phyloP scores from a whole-genome alignment of 2,113 vertebrate species.

The Chlamydotis undulata region DNA sequence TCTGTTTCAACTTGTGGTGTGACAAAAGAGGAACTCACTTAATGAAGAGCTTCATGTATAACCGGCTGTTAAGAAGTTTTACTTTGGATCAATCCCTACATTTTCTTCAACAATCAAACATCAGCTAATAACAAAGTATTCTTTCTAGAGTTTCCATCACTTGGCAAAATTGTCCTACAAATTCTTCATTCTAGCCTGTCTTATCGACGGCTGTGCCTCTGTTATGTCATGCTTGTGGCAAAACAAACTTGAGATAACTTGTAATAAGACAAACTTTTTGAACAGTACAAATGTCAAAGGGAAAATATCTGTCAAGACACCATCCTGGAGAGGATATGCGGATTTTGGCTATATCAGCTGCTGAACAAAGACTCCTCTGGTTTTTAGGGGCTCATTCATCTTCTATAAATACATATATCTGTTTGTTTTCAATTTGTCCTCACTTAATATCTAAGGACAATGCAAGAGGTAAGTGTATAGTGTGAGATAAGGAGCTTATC shows the following conservation, averaged over 20 bases:
- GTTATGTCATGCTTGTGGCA: background rate
- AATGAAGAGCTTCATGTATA: background rate
- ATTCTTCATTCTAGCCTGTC: background rate
- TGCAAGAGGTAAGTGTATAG: background rate
- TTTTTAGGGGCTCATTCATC: background rate
- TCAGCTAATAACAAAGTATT: background rate
- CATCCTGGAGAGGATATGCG: background rate
- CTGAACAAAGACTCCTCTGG: background rate
- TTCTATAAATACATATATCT: fast-evolving
- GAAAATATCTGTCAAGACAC: background rate
- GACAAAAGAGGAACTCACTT: background rate
- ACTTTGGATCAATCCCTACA: background rate
- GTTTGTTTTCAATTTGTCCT: background rate
- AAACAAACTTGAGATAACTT: background rate
- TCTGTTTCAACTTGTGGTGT: background rate
- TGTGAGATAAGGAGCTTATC: background rate
- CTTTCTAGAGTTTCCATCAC: background rate
- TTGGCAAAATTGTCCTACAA: background rate
- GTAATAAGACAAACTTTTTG: background rate
- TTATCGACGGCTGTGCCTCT: background rate
- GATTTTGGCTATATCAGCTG: background rate
- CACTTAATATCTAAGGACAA: background rate
- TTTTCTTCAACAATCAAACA: background rate
- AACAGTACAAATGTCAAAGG: background rate
- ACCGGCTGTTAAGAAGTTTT: background rate